Percentiles rank a stretch among this genome's conserved stretches.
Evolutionary conservation across 2,113 vertebrate genomes (phyloP).

Genomic region (Pao palembangensis): DNA sequence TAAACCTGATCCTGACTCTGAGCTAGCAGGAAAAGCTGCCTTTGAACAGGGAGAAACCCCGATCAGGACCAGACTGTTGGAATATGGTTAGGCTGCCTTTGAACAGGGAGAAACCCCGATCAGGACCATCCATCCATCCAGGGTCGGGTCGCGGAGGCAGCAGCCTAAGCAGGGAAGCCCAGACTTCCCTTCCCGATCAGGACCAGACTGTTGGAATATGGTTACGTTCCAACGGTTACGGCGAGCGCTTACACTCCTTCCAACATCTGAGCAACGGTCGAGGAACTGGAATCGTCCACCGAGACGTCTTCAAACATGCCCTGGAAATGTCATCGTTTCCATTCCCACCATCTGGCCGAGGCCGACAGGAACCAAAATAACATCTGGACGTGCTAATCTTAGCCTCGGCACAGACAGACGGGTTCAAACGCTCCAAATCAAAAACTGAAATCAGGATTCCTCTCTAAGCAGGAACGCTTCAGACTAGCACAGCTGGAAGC

Average conservation of each 20-base stretch:
- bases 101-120: too few relatives aligned
- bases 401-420: constrained; percentile 28
- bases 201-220: neutral
- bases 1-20: too few relatives aligned
- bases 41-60: too few relatives aligned
- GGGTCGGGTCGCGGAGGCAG: too few relatives aligned
- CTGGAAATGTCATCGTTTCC: constrained; percentile 3
- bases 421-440: constrained; percentile 36
- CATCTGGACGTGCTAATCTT: constrained; percentile 57
- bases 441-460: neutral
- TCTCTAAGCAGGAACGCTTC: constrained; percentile 6
- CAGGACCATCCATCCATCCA: too few relatives aligned
- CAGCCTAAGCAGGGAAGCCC: too few relatives aligned
- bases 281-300: constrained; percentile 13
- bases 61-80: too few relatives aligned
- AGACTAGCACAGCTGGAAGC: constrained; percentile 5
- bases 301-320: neutral
- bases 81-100: neutral
- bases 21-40: too few relatives aligned
- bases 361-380: constrained; percentile 39
- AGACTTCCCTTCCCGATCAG: too few relatives aligned
- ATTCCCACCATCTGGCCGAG: constrained; percentile 3
- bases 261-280: too few relatives aligned
- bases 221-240: constrained; percentile 8
- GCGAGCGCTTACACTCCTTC: too few relatives aligned